These are phyloP conservation scores for Drosophila novamexicana DNA, from an alignment of 1,140 invertebrate species.

Conservation along the genomic window DNA sequence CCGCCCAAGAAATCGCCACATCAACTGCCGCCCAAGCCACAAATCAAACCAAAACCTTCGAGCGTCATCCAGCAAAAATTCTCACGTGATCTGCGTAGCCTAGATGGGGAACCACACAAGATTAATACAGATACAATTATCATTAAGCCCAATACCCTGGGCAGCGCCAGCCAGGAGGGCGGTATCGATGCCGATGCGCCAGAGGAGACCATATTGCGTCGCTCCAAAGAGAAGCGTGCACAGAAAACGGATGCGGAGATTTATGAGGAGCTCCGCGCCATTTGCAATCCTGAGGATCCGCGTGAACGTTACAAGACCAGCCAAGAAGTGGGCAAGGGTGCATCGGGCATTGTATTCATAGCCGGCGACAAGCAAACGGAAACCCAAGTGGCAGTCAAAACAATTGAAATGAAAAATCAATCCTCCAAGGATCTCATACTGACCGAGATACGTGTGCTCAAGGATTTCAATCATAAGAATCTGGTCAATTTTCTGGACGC, in stretches of 20 bases:
- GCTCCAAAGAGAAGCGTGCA: slow-evolving; percentile 86
- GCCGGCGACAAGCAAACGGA: slow-evolving; percentile 92
- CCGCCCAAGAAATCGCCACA: slow-evolving; percentile 82
- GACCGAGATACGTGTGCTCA: slow-evolving; percentile 97
- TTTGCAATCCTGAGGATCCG: slow-evolving; percentile 91
- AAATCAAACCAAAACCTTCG: slow-evolving; percentile 79
- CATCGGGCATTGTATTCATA: slow-evolving; percentile 96
- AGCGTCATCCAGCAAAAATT: slow-evolving; percentile 78
- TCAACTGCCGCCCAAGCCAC: slow-evolving; percentile 82
- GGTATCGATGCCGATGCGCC: slow-evolving; percentile 65
- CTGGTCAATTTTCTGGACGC: slow-evolving; percentile 98
- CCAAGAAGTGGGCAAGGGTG: slow-evolving; percentile 95
- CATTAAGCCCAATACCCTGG: slow-evolving; percentile 58
- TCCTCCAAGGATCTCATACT: slow-evolving; percentile 97
- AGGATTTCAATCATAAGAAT: slow-evolving; percentile 97
- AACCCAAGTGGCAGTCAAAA: slow-evolving; percentile 96
- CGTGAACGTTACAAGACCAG: slow-evolving; percentile 91
- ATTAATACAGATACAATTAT: slow-evolving; percentile 85
- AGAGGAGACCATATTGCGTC: slow-evolving; percentile 85
- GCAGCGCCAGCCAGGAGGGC: slow-evolving; percentile 23
- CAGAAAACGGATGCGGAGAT: slow-evolving; percentile 92
- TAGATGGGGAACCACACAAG: slow-evolving; percentile 48
- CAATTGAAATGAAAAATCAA: slow-evolving; percentile 97
- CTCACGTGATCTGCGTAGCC: slow-evolving; percentile 70
- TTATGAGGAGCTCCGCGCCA: slow-evolving; percentile 91